Base-by-base conservation (phyloP, 2,888 invertebrate genomes). In the Hemithea aestivaria region DNA sequence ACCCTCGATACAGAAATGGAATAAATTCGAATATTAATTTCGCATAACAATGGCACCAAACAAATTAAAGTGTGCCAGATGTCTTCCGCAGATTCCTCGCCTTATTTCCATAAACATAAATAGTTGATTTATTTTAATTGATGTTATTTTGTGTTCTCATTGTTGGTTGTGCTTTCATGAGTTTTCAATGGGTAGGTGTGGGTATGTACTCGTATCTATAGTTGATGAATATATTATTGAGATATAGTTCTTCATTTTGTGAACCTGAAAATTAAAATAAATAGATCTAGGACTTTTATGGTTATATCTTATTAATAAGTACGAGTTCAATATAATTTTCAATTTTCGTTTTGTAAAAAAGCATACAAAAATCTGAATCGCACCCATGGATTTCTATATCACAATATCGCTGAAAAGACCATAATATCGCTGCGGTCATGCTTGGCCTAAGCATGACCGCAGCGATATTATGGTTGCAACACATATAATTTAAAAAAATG, bases 11-110 rank as follows among this genome's bases (percentile, higher is more conserved):
- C 77, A 74, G 75, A 79, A 79, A 76, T 78, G 78, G 84, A 85
- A 85, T 85, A 84, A 84, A 84, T 85, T 84, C 78, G 83, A 85
- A 85, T 87, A 87, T 85, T 87, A 87, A 87, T 87, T 84, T 76
- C 69, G 78, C 81, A 79, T 75, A 77, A 84, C 85, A 85, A 84
- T 81, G 76, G 66, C 64, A 66, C 73, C 78, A 77, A 81, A 83
- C 82, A 84, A 87, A 84, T 85, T 84, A 82, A 78, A 83, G 77
- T 76, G 73, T 71, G 75, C 78, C 83, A 84, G 85, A 83, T 85
- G 85, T 83, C 82, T 72, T 68, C 65, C 55, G 63, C 76, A 79
- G 83, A 72, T 64, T 62, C 60, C 61, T 56, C 59, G 54, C 57
- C 69, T 61, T 66, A 70, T 74, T 76, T 73, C 63, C 69, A 72